phyloP scores from a whole-genome alignment of 2,888 invertebrate genomes.

The Dione vanillae region DNA sequence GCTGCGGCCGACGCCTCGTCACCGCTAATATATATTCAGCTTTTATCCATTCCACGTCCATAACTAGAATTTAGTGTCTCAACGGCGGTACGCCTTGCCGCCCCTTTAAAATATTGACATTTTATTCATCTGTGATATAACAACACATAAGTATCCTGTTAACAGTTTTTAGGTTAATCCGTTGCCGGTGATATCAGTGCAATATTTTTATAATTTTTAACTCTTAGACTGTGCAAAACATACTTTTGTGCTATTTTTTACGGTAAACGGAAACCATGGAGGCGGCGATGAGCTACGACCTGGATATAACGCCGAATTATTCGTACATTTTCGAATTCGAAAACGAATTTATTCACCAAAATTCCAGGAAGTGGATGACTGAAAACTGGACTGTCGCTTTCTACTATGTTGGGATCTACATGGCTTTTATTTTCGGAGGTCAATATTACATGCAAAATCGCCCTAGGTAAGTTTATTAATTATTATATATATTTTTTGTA shows the following conservation, averaged over 20 bases:
- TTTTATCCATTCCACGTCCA: slow-evolving; percentile 65
- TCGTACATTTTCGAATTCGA: slow-evolving; percentile 98
- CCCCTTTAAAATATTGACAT: slow-evolving; percentile 67
- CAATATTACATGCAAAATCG: slow-evolving; percentile 97
- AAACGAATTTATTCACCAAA: slow-evolving; percentile 95
- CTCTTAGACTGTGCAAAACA: slow-evolving; percentile 50
- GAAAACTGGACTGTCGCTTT: slow-evolving; percentile 98
- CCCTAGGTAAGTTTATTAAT: slow-evolving; percentile 85
- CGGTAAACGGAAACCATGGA: slow-evolving; percentile 60
- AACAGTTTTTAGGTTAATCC: slow-evolving; percentile 74
- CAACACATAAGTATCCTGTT: slow-evolving; percentile 67
- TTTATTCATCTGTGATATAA: slow-evolving; percentile 79
- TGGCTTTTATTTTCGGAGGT: slow-evolving; percentile 96
- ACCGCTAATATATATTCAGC: slow-evolving; percentile 73
- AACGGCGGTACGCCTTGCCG: slow-evolving; percentile 65
- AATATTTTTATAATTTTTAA: slow-evolving; percentile 53
- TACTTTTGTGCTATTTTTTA: slow-evolving; percentile 55
- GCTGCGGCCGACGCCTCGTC: slow-evolving; percentile 66
- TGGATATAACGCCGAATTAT: slow-evolving; percentile 91
- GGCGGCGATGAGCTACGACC: slow-evolving; percentile 79
- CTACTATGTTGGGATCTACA: slow-evolving; percentile 94
- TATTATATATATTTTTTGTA: background rate
- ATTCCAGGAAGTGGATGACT: slow-evolving; percentile 96
- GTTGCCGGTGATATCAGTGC: slow-evolving; percentile 76
- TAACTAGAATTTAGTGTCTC: slow-evolving; percentile 64